Base-by-base conservation (phyloP, 2,113 vertebrate species). In the Peromyscus leucopus region DNA sequence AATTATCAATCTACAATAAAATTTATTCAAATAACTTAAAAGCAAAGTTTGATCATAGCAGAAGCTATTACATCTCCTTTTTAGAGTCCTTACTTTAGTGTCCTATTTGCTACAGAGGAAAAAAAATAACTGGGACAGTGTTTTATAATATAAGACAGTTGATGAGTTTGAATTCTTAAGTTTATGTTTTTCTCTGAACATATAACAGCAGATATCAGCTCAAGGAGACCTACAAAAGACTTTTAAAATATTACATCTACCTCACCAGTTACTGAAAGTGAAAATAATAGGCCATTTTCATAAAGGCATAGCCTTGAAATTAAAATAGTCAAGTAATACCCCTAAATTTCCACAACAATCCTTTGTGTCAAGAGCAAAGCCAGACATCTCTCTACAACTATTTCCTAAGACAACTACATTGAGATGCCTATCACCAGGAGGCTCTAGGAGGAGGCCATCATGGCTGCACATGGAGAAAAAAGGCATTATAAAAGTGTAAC, bases 41-140 rank as follows among this genome's bases (percentile, higher is more conserved):
- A 83, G 28, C 33, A 94, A 92, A 98, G 98, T 98, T 96, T 98
- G 98, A 98, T 96, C 98, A 88, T 94, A 98, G 96, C 85, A 98
- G 97, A 98, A 98, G 98, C 98, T 97, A 98, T 98, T 92, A 98
- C 97, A 98, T 98, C 98, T 97, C 71, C 79, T 69, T 97, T 97
- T 96, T 93, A 88, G 26, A 67, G 31, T 51, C 10, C 2, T 90
- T 90, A 63, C 28, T 90, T 86, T 33, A 63, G 51, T 74, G 69
- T 9, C 36, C 28, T 82, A 87, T 59, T 93, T 96, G 51, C 28
- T 91, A 57, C 42, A n/a, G 65, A 76, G 69, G 88, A 93, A 42
- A 89, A 90, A 97, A 9, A 85, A 36, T 61, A 97, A n/a, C 42
- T 65, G 36, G n/a, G 15, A 61, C 13, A 86, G 42, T 24, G 31